A percentile compares a stretch with the other conserved stretches of the same genome.
phyloP scores from a whole-genome alignment of 1,140 invertebrate species.

The Diabrotica virgifera region DNA sequence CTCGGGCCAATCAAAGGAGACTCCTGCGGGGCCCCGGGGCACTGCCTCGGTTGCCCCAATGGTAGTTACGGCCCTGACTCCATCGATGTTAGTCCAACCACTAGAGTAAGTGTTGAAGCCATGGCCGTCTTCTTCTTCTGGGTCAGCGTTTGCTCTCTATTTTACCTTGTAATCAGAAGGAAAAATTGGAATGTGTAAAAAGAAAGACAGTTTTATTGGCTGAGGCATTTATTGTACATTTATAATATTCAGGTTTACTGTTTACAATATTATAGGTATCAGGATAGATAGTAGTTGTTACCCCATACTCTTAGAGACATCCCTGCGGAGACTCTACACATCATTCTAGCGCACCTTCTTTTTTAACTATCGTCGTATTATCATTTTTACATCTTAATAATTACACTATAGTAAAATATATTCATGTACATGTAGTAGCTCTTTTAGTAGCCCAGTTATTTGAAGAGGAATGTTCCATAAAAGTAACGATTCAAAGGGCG shows the following conservation, averaged over 20 bases:
- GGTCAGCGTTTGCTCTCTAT: too few relatives aligned
- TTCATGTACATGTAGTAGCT: constrained; percentile 36
- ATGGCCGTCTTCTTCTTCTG: too few relatives aligned
- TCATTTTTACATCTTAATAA: constrained; percentile 27
- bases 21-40: too few relatives aligned
- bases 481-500: too few relatives aligned
- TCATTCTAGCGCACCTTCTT: constrained; percentile 32
- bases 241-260: constrained; percentile 42
- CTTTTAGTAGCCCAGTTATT: background rate
- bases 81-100: too few relatives aligned
- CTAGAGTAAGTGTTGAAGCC: too few relatives aligned
- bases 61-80: too few relatives aligned
- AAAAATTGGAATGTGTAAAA: background rate
- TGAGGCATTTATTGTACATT: constrained; percentile 46
- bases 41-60: too few relatives aligned
- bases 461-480: too few relatives aligned
- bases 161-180: too few relatives aligned
- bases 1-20: too few relatives aligned
- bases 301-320: constrained; percentile 26
- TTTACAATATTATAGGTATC: constrained; percentile 41
- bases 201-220: constrained; percentile 42
- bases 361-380: constrained; percentile 27
- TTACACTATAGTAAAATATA: constrained; percentile 40
- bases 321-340: constrained; percentile 16
- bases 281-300: constrained; percentile 42